Conservation (phyloP, 2,113 vertebrate genomes). For the Hyperoodon ampullatus region DNA sequence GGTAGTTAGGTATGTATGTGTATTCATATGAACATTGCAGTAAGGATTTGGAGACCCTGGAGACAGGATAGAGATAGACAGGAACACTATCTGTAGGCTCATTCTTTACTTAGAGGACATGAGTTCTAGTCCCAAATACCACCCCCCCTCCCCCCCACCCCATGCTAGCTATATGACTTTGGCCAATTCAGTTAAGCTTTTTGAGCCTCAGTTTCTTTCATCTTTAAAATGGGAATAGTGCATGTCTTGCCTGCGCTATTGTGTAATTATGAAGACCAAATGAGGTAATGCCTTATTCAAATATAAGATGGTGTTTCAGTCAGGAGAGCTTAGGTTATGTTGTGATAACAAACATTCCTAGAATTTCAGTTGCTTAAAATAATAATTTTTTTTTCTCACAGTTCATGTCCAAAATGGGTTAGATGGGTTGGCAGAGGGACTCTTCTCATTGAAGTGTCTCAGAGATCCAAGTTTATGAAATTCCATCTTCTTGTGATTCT, state of each 20-base stretch:
- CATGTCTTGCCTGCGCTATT: neutral
- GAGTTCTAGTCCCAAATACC: neutral
- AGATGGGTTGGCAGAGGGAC: neutral
- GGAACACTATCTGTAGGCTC: neutral
- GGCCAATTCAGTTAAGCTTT: neutral
- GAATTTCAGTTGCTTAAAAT: constrained; percentile 20
- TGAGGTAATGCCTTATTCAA: neutral
- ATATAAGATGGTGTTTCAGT: neutral
- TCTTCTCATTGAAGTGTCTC: neutral
- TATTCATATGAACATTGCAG: neutral
- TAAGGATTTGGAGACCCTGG: neutral
- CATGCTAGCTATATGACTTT: neutral
- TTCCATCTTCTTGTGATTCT: neutral
- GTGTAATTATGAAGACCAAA: neutral
- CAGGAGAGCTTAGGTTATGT: neutral
- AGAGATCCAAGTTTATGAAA: neutral
- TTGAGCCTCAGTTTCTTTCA: neutral
- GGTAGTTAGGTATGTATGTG: neutral
- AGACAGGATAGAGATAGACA: neutral
- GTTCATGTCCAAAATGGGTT: neutral
- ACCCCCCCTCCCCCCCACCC: too few species aligned
- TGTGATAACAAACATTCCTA: neutral
- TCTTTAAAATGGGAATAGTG: neutral
- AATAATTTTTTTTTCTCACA: neutral
- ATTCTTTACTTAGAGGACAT: neutral